These are phyloP conservation scores for Aurelia sp. DNA, from an alignment of 30 jellyfish, hydroid and myxozoan genomes.

Conservation along the genomic window DNA sequence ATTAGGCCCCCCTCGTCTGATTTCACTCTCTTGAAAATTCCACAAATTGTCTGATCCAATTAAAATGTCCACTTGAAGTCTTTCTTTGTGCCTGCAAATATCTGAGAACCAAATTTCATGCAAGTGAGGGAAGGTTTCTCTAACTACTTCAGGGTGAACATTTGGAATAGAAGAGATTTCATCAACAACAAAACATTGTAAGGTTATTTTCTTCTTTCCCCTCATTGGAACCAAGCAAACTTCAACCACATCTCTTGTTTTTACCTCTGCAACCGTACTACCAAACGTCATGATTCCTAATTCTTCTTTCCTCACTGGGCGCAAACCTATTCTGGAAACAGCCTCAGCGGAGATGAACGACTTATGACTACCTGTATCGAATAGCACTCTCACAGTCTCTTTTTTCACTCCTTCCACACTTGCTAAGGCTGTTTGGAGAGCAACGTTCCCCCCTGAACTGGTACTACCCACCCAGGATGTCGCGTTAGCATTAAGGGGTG, in stretches of 20 bases:
- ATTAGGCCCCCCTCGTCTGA: slow-evolving; percentile 16
- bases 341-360: slow-evolving; percentile 70
- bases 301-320: slow-evolving; percentile 62
- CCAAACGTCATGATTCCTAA: slow-evolving; percentile 60
- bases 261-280: slow-evolving; percentile 37
- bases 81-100: slow-evolving; percentile 28
- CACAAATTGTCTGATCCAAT: slow-evolving; percentile 57
- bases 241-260: slow-evolving; percentile 63
- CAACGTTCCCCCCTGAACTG: slow-evolving; percentile 66
- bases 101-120: slow-evolving; percentile 47
- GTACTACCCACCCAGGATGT: slow-evolving; percentile 49
- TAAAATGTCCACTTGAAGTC: slow-evolving; percentile 39
- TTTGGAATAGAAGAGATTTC: slow-evolving; percentile 33
- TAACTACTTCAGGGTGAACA: slow-evolving; percentile 27
- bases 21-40: slow-evolving; percentile 45
- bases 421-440: slow-evolving; percentile 76
- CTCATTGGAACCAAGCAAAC: slow-evolving; percentile 8
- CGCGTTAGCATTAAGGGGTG: slow-evolving; percentile 27
- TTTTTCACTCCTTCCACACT: slow-evolving; percentile 52
- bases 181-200: slow-evolving; percentile 12
- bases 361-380: slow-evolving; percentile 63
- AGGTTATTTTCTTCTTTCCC: neutral
- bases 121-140: neutral
- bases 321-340: slow-evolving; percentile 42
- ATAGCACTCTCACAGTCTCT: slow-evolving; percentile 61